phyloP scores from a whole-genome alignment of 1,140 invertebrate genomes.

The Copidosoma floridanum region DNA sequence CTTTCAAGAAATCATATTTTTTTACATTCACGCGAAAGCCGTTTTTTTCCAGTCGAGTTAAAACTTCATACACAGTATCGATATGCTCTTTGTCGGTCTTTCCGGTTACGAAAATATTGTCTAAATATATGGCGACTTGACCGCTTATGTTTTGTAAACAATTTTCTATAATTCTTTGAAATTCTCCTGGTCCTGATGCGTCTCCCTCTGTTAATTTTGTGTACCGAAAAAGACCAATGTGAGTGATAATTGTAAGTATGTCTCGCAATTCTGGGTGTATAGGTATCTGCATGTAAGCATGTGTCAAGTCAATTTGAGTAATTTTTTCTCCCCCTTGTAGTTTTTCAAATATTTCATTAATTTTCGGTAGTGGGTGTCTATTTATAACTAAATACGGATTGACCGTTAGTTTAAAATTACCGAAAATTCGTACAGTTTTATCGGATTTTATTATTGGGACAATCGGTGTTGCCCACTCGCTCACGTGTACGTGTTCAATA shows the following conservation, averaged over 20 bases:
- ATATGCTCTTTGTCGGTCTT: conserved; percentile 16
- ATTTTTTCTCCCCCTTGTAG: not conserved
- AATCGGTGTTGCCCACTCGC: not conserved
- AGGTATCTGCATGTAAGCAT: not conserved
- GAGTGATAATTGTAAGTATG: no score
- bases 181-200: no score
- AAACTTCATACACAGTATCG: conserved; percentile 8
- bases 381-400: not conserved
- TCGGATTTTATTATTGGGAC: not conserved
- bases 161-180: conserved; percentile 30
- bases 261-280: no score
- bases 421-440: not conserved
- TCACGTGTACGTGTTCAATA: no score
- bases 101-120: conserved; percentile 27
- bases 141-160: conserved; percentile 20
- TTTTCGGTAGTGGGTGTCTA: not conserved
- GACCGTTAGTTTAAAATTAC: not conserved
- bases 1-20: conserved; percentile 27
- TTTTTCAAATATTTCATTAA: not conserved
- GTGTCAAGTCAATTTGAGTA: not conserved
- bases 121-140: conserved; percentile 23
- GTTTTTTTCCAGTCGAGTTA: conserved; percentile 16
- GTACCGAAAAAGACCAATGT: no score
- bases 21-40: conserved; percentile 20
- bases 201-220: no score